Evolutionary conservation across 2,888 invertebrate species (phyloP).

Genomic region (Aspidiotus rigidus): DNA sequence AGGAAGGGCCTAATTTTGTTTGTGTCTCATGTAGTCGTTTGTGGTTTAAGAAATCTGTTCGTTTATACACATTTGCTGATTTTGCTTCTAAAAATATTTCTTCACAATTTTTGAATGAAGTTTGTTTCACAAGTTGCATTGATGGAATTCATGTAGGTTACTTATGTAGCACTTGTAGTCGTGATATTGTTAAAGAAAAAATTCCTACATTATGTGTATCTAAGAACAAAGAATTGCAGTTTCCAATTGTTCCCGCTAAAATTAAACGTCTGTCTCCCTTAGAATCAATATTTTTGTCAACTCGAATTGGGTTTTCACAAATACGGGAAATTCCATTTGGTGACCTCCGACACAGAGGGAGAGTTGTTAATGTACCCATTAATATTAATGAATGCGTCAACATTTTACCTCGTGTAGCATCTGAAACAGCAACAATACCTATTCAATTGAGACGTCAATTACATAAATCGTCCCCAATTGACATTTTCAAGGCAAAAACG

Average conservation of each 20-base stretch:
- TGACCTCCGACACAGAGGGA: background rate
- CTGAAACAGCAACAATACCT: background rate
- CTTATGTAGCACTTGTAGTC: background rate
- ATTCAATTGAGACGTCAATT: background rate
- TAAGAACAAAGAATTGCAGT: background rate
- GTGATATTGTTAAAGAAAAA: background rate
- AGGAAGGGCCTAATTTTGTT: too few relatives aligned
- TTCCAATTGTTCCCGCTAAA: background rate
- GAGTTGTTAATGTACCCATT: background rate
- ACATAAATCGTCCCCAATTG: background rate
- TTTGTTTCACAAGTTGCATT: too few relatives aligned
- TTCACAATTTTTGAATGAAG: too few relatives aligned
- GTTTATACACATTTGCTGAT: too few relatives aligned
- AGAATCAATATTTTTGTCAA: background rate
- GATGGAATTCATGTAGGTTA: too few relatives aligned
- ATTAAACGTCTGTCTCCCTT: background rate
- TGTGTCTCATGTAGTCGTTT: too few relatives aligned
- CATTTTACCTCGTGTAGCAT: conserved; percentile 1
- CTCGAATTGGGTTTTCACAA: background rate
- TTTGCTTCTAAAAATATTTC: too few relatives aligned
- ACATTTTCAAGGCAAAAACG: too few relatives aligned
- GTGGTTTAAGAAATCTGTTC: too few relatives aligned
- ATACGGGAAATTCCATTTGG: background rate
- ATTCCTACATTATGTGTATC: background rate
- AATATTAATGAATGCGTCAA: background rate